phyloP scores from a whole-genome alignment of 2,888 invertebrate species.

The Spisula solida region DNA sequence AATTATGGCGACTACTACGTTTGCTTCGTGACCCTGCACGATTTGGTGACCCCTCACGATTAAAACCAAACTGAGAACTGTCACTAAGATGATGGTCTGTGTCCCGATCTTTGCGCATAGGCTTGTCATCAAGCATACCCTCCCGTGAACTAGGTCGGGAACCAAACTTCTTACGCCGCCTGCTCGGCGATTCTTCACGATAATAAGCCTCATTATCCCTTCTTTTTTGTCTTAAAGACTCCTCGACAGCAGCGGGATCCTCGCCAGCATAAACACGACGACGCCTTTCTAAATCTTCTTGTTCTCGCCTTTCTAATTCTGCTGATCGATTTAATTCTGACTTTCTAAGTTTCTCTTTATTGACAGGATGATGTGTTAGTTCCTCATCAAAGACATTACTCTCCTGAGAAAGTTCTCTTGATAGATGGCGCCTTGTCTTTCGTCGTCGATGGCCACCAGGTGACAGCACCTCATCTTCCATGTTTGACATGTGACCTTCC shows the following conservation, averaged over 20 bases:
- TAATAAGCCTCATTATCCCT: conserved; percentile 77
- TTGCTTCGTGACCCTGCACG: conserved; percentile 69
- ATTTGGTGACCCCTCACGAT: conserved; percentile 82
- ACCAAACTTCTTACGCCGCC: conserved; percentile 70
- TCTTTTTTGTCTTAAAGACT: conserved; percentile 50
- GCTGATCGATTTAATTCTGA: conserved; percentile 91
- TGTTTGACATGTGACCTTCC: conserved; percentile 50
- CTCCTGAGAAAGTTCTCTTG: conserved; percentile 79
- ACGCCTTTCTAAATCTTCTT: conserved; percentile 66
- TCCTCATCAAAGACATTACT: conserved; percentile 80
- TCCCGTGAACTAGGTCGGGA: conserved; percentile 75
- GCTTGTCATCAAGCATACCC: conserved; percentile 79
- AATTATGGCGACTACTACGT: conserved; percentile 77
- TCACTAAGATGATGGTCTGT: conserved; percentile 75
- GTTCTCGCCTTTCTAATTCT: conserved; percentile 79
- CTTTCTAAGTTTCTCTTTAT: conserved; percentile 92
- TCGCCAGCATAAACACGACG: conserved; percentile 65
- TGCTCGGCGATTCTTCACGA: conserved; percentile 80
- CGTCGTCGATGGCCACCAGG: conserved; percentile 70
- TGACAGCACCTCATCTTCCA: conserved; percentile 68
- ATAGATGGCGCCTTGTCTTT: conserved; percentile 71
- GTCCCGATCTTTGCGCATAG: conserved; percentile 70
- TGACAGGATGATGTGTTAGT: conserved; percentile 72
- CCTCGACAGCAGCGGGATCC: conserved; percentile 61
- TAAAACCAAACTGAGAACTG: conserved; percentile 79